Base-by-base conservation (phyloP, 2,888 invertebrate species). In the Schizaphis graminum region DNA sequence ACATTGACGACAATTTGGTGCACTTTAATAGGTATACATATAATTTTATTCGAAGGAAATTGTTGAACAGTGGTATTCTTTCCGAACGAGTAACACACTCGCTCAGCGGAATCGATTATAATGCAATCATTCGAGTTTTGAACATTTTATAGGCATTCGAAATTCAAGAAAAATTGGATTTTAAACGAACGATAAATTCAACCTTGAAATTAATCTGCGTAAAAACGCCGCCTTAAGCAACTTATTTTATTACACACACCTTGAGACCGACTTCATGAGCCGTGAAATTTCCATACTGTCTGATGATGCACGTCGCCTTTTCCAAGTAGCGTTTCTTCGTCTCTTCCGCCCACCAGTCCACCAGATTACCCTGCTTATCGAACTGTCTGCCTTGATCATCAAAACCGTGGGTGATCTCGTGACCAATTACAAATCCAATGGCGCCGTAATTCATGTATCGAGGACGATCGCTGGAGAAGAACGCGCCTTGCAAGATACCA, bases 271-370 rank as follows among this genome's bases (percentile, higher is more conserved):
- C 97, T 96, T 97, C 97, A 61, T 97, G 97, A 10, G 98, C 98
- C 0, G 98, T 98, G 96, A 98, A 99, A 96, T 99, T 98, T 94
- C 98, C 98, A 95, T 99, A 99, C 96, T 99, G 99, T 95, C 98
- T 97, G 95, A 99, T 98, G 95, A 99, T 98, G 96, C 99, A 99
- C 95, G 97, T 97, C 0, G 99, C 98, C 95, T 97, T 98, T 95
- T 98, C 97, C 93, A 98, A 96, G 96, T 98, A 99, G 44, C 97
- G 97, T 95, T 97, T 97, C 95, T 98, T 98, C 0, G 99, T 99
- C 95, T 97, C 96, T 95, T 97, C 97, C 99, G 99, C 99, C 99
- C 99, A 99, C 99, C 99, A 99, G 95, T 99, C 98, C 0, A 98
- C 97, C 95, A 99, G 96, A 96, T 99, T 99, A 28, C 99, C 99